Base-by-base conservation (phyloP, 2,797 vertebrate species). In the Protonibea diacanthus region DNA sequence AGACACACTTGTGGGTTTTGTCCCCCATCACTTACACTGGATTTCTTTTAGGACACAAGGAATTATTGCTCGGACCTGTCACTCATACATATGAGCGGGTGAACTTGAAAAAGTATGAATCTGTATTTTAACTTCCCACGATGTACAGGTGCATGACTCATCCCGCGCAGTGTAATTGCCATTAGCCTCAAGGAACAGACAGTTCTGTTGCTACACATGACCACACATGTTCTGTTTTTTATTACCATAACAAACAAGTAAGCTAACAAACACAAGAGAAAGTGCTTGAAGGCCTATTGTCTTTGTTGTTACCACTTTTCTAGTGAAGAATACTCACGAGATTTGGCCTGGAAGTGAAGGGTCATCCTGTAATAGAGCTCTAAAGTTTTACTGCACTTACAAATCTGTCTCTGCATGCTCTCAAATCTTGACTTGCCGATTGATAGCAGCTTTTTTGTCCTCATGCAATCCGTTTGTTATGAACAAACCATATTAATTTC, bases 391-490 rank as follows among this genome's bases (percentile, higher is more conserved):
- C 47, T 53, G 65, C 29, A 13, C 25, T 47, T 61, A 33, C 59
- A 68, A 80, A 60, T 58, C 45, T n/a, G 6, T 58, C 59, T 68
- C 59, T 11, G 57, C 47, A 18, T 51, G 45, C 29, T 49, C 14
- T 55, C 42, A 76, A 45, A 73, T 38, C 21, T 38, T 12, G 33
- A 78, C 55, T 44, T 57, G 18, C 52, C 29, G 40, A 77, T 33
- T 63, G 67, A 83, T 66, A 40, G 51, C 75, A 75, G 76, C 60
- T 69, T 44, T 80, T 75, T 75, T 63, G 60, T 71, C 53, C 47
- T 70, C 21, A 18, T 80, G 52, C 56, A 62, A 27, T 69, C 59
- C 57, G 10, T 74, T 58, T 27, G 71, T 78, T 60, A 71, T 66
- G 58, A 59, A 64, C 56, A 68, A 67, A 73, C 38, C 25, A 33